Conservation (phyloP, 1,140 invertebrate genomes). For the Heliothis subflexa region DNA sequence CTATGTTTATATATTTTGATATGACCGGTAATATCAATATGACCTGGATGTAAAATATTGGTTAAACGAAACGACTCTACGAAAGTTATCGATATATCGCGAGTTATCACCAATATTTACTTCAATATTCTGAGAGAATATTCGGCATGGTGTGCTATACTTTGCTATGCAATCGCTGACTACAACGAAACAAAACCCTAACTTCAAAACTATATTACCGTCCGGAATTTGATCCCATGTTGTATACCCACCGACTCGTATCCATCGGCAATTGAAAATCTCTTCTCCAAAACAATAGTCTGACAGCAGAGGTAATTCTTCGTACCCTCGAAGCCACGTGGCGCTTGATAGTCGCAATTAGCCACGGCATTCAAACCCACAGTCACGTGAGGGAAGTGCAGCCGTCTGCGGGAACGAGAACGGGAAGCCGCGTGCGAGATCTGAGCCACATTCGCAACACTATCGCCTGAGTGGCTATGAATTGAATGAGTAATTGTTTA, state of each 20-base stretch:
- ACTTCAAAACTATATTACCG: neutral
- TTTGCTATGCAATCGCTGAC: neutral
- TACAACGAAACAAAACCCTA: neutral
- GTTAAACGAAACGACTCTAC: too few relatives aligned
- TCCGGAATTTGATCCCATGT: neutral
- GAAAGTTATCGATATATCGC: neutral
- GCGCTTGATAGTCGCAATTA: constrained; percentile 72
- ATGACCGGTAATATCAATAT: neutral
- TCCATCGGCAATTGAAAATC: constrained; percentile 18
- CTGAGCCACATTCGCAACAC: constrained; percentile 54
- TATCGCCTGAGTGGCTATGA: constrained; percentile 64
- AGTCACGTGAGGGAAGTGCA: constrained; percentile 20
- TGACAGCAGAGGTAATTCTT: constrained; percentile 14
- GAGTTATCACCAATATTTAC: neutral
- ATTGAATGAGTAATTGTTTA: constrained; percentile 74
- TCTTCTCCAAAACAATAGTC: constrained; percentile 30
- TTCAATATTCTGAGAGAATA: neutral
- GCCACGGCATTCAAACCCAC: constrained; percentile 65
- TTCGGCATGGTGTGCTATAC: too few relatives aligned
- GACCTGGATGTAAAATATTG: neutral
- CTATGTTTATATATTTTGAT: constrained; percentile 12
- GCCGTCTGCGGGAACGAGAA: neutral
- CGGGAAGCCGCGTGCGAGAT: constrained; percentile 17
- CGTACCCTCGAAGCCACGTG: constrained; percentile 61
- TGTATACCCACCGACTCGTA: neutral